Percentiles rank a stretch among this genome's conserved stretches.
These are phyloP conservation scores for Ptychoptera albimana DNA, from an alignment of 2,888 invertebrate species.

Conservation along the genomic window DNA sequence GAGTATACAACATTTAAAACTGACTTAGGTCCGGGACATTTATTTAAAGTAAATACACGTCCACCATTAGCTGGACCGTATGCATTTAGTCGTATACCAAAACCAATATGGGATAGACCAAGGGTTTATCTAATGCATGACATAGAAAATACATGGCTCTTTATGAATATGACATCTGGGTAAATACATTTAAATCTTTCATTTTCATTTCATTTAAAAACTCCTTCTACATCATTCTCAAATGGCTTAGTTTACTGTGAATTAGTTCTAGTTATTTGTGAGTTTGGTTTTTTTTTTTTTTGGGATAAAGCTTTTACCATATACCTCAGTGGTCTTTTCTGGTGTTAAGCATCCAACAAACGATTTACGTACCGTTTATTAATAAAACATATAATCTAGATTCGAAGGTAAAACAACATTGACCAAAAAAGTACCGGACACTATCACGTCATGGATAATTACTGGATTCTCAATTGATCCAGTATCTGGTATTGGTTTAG, in stretches of 20 bases:
- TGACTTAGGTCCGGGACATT: constrained; percentile 29
- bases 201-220: too few species aligned
- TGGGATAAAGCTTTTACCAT: too few species aligned
- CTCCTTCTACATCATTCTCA: too few species aligned
- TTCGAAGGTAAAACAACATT: constrained; percentile 41
- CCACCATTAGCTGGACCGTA: constrained; percentile 78
- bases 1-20: constrained; percentile 17
- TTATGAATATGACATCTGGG: constrained; percentile 67
- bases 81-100: constrained; percentile 75
- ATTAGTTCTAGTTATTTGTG: background rate
- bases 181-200: constrained; percentile 31
- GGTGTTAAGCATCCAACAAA: background rate
- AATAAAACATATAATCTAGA: constrained; percentile 16
- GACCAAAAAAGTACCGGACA: constrained; percentile 56
- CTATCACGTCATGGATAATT: constrained; percentile 71
- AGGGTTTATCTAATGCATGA: constrained; percentile 60
- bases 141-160: constrained; percentile 67
- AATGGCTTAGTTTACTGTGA: too few species aligned
- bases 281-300: too few species aligned
- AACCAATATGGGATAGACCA: constrained; percentile 65
- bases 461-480: constrained; percentile 70
- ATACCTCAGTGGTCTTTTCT: too few species aligned
- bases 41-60: constrained; percentile 44
- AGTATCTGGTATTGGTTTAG: constrained; percentile 58
- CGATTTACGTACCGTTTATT: background rate